Evolutionary conservation across 2,113 vertebrate species (phyloP).

Genomic region (Campylomormyrus tamandua): DNA sequence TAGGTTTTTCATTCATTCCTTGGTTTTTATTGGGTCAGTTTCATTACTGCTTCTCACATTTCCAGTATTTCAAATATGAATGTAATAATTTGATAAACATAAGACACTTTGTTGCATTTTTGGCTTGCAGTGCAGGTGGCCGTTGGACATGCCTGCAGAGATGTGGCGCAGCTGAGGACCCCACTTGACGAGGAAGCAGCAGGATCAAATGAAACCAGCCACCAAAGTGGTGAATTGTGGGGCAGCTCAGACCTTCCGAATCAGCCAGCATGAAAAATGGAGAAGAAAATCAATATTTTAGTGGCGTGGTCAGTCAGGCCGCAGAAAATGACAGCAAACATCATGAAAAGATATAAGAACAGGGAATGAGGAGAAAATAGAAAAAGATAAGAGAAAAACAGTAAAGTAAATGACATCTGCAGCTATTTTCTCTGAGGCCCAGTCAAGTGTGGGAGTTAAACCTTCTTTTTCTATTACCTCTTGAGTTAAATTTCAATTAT

Average conservation of each 20-base stretch:
- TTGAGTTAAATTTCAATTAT: background rate
- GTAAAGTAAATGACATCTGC: constrained; percentile 72
- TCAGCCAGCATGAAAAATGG: background rate
- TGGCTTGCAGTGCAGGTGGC: background rate
- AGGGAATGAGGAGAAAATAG: constrained; percentile 40
- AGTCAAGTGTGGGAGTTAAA: constrained; percentile 28
- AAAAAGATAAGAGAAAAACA: constrained; percentile 69
- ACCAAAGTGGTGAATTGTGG: background rate
- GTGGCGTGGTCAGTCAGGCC: constrained; percentile 56
- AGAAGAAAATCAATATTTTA: constrained; percentile 63
- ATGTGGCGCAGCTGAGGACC: background rate
- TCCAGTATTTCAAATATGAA: background rate
- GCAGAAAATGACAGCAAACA: constrained; percentile 65
- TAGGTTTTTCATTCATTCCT: background rate
- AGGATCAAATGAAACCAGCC: background rate
- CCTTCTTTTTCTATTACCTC: background rate
- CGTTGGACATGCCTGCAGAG: background rate
- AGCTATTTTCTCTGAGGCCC: constrained; percentile 57
- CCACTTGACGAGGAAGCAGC: background rate
- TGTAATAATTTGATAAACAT: background rate
- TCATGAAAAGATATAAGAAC: constrained; percentile 69
- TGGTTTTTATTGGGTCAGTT: background rate
- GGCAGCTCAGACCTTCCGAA: background rate
- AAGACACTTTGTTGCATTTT: background rate
- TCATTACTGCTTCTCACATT: background rate